Conservation (phyloP, 1,140 invertebrate species). For the Drosophila kepulauana region DNA sequence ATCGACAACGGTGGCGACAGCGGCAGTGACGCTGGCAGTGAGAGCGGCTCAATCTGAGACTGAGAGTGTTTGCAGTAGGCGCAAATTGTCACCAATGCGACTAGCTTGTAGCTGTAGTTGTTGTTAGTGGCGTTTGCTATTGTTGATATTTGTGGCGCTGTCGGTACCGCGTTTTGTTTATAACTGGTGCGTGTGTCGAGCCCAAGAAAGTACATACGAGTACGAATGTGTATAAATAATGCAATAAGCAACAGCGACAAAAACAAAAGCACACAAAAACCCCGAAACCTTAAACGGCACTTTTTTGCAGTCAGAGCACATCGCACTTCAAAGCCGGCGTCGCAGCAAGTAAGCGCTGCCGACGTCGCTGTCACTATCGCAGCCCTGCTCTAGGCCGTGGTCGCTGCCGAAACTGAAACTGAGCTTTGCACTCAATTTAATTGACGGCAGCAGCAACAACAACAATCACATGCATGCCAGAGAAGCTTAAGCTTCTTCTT, state of each 20-base stretch:
- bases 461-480: slow-evolving; percentile 27
- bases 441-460: slow-evolving; percentile 44
- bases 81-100: slow-evolving; percentile 69
- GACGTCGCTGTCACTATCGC: slow-evolving; percentile 18
- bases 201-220: slow-evolving; percentile 44
- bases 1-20: slow-evolving; percentile 7
- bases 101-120: slow-evolving; percentile 29
- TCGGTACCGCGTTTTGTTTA: slow-evolving; percentile 62
- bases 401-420: slow-evolving; percentile 49
- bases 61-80: slow-evolving; percentile 67
- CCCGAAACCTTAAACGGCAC: slow-evolving; percentile 67
- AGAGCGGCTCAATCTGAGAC: slow-evolving; percentile 37
- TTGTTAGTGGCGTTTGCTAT: slow-evolving; percentile 36
- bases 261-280: slow-evolving; percentile 27
- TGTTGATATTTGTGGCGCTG: slow-evolving; percentile 34
- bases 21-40: slow-evolving; percentile 37
- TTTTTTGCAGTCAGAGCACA: slow-evolving; percentile 80
- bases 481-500: slow-evolving; percentile 34
- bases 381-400: slow-evolving; percentile 50
- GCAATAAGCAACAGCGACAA: slow-evolving; percentile 60
- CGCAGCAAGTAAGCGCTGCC: slow-evolving; percentile 12
- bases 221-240: slow-evolving; percentile 64
- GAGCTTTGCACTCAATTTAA: slow-evolving; percentile 78
- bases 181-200: slow-evolving; percentile 53
- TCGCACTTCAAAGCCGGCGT: slow-evolving; percentile 57